Evolutionary conservation across 1,140 invertebrate genomes (phyloP), one percentile per base, ranked within the genome.

Genomic region (Marisa cornuarietis): DNA sequence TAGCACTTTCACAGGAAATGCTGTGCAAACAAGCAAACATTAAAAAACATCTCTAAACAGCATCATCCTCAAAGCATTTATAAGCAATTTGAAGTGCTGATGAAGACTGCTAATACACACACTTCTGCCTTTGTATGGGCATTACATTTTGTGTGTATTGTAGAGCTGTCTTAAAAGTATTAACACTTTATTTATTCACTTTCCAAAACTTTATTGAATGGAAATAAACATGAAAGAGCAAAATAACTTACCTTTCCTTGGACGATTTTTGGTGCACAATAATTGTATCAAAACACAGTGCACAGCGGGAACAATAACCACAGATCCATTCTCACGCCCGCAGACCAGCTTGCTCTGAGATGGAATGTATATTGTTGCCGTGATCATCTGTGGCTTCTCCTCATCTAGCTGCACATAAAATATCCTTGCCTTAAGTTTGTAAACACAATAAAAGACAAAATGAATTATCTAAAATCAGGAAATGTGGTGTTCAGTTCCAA

Each of bases 231-330:
- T 58, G 54, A 58, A 58, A 42, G 31, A 42, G 6, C 31, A 42
- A 42, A 58, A 6, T 58, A 18, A 58, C 54, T 58, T 58, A 18
- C 54, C 54, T 8, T 58, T 58, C 9, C 16, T 58, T 58, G 54
- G 54, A 68, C 26, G 22, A 24, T n/a, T 68, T 68, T 68, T 68
- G 14, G 65, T 13, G 7, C n/a, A 42, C 65, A 99, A 92, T 31
- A 99, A 90, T 86, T 99, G 98, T 79, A 98, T 91, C 94, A 98
- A 97, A 4, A 99, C 95, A 13, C 97, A 86, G 88, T 99, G 96
- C 0, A 96, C 97, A 0, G 97, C 98, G 49, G 98, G 96, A 13
- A 98, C 95, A 76, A 99, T 98, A n/a, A 99, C 95, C 81, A 99
- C 99, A 71, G 95, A 95, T 22, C 98, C 98, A 91, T 99, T 97